Evolutionary conservation across 1,140 invertebrate genomes (phyloP).

Genomic region (Neodiprion lecontei): DNA sequence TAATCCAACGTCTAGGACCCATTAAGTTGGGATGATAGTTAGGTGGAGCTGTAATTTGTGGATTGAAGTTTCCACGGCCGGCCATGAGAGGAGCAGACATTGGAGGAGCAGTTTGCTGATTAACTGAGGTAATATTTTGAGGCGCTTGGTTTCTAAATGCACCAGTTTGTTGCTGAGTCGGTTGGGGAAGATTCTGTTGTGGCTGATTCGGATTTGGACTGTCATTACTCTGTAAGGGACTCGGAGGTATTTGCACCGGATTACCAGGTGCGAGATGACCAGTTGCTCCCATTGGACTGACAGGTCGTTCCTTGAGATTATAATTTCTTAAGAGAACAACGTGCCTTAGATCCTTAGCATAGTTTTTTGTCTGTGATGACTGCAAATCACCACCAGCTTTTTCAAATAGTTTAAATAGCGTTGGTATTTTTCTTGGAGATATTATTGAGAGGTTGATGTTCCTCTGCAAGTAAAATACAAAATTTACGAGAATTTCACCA

Average conservation of each 20-base stretch:
- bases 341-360: constrained; percentile 87
- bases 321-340: constrained; percentile 73
- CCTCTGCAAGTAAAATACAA: constrained; percentile 64
- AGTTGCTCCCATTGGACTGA: constrained; percentile 68
- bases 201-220: constrained; percentile 63
- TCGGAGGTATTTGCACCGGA: constrained; percentile 58
- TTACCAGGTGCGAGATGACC: constrained; percentile 47
- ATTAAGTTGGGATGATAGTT: constrained; percentile 59
- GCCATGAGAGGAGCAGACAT: constrained; percentile 47
- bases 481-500: constrained; percentile 19
- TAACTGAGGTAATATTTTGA: constrained; percentile 53
- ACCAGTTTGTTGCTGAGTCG: constrained; percentile 46
- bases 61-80: constrained; percentile 53
- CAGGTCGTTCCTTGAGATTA: constrained; percentile 81
- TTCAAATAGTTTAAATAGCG: constrained; percentile 79
- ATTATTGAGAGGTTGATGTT: constrained; percentile 88
- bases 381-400: constrained; percentile 85
- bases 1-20: constrained; percentile 31
- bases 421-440: constrained; percentile 86
- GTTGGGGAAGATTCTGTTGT: constrained; percentile 50
- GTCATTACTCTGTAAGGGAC: constrained; percentile 66
- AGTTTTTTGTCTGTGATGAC: constrained; percentile 84
- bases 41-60: constrained; percentile 62
- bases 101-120: constrained; percentile 45
- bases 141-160: constrained; percentile 52